Conservation (phyloP, 2,113 vertebrate genomes). For the Jacana jacana region DNA sequence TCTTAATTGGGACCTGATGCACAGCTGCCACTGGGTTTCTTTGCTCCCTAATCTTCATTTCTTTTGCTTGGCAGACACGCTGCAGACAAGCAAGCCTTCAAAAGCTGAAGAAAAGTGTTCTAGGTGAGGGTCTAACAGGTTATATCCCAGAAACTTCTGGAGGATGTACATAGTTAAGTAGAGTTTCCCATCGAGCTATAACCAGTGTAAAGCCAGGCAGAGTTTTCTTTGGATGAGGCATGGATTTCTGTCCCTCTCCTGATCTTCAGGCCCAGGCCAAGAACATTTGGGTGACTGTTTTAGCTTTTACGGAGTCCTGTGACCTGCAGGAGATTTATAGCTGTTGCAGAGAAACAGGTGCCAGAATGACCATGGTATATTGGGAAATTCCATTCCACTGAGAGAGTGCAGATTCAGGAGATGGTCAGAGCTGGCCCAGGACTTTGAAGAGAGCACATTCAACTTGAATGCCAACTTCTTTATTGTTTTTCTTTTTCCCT, state of each 20-base stretch:
- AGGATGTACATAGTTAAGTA: constrained; percentile 7
- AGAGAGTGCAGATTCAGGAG: neutral
- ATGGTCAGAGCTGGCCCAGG: neutral
- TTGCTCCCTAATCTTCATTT: constrained; percentile 58
- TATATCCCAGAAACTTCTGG: constrained; percentile 48
- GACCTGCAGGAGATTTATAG: constrained; percentile 42
- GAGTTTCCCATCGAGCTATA: constrained; percentile 35
- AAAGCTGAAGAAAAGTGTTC: constrained; percentile 27
- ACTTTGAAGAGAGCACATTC: constrained; percentile 8
- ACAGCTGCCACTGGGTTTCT: constrained; percentile 63
- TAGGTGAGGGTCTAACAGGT: constrained; percentile 55
- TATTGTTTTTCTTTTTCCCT: neutral
- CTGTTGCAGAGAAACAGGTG: constrained; percentile 5
- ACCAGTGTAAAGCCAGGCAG: constrained; percentile 18
- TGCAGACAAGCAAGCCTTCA: constrained; percentile 43
- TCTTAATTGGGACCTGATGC: constrained; percentile 69
- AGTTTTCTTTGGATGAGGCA: constrained; percentile 55
- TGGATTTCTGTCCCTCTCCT: constrained; percentile 13
- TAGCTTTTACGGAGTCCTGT: neutral
- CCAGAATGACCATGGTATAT: constrained; percentile 14
- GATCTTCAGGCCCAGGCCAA: neutral
- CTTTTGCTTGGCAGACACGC: constrained; percentile 60
- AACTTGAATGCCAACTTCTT: neutral
- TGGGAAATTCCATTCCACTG: constrained; percentile 33
- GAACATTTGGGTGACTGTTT: neutral